Conservation (phyloP, 2,113 vertebrate species). For the Sula dactylatra region DNA sequence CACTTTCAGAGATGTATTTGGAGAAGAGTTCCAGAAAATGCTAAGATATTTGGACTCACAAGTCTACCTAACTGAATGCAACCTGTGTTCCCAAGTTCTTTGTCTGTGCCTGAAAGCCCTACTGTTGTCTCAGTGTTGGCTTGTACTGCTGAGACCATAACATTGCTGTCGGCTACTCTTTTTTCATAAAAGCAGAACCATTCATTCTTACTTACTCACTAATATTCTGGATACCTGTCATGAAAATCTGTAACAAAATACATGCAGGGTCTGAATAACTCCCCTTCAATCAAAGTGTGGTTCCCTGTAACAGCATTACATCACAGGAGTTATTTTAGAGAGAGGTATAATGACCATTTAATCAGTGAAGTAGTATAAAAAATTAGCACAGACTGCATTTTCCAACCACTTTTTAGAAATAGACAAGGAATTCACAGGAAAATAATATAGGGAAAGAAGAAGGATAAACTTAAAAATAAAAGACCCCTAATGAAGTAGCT, state of each 20-base stretch:
- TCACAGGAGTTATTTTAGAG: background rate
- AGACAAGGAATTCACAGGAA: background rate
- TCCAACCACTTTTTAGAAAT: background rate
- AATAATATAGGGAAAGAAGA: background rate
- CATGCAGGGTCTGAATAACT: background rate
- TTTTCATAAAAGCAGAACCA: background rate
- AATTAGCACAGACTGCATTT: background rate
- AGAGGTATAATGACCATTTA: background rate
- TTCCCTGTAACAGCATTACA: background rate
- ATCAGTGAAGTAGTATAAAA: background rate
- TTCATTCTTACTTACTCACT: background rate
- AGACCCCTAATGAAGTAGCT: background rate
- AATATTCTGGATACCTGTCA: background rate
- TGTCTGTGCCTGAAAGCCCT: background rate
- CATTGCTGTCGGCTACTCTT: background rate
- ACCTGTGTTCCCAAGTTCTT: background rate
- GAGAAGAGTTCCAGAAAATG: background rate
- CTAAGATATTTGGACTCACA: background rate
- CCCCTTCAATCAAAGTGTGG: background rate
- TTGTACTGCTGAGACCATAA: background rate
- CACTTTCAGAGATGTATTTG: background rate
- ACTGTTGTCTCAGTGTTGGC: rapidly evolving
- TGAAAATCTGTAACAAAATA: background rate
- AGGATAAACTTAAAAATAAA: background rate
- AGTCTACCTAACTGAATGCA: background rate